Evolutionary conservation across 2,113 vertebrate species (phyloP).

Genomic region (Okapia johnstoni): DNA sequence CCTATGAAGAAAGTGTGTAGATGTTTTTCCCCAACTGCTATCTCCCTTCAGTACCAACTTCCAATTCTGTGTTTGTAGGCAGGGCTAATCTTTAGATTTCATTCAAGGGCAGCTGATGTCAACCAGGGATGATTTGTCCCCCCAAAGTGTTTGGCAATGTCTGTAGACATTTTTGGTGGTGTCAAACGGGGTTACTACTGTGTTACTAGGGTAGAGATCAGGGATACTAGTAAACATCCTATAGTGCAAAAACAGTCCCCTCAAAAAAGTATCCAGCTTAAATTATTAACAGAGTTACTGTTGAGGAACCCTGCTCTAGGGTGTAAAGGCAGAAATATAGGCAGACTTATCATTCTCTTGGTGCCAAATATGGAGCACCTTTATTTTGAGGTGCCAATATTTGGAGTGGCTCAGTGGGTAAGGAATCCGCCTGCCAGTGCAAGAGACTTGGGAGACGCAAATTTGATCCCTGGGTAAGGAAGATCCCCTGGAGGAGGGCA

Average conservation of each 20-base stretch:
- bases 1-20: neutral
- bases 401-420: neutral
- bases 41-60: neutral
- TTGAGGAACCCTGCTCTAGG: neutral
- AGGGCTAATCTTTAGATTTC: neutral
- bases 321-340: neutral
- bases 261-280: neutral
- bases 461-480: neutral
- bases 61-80: neutral
- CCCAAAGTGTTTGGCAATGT: neutral
- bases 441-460: neutral
- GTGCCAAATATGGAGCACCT: neutral
- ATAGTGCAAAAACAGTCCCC: neutral
- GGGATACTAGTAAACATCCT: neutral
- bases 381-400: neutral
- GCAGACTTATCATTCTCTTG: neutral
- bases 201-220: neutral
- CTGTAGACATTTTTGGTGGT: neutral
- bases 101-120: neutral
- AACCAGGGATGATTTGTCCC: neutral
- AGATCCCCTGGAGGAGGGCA: neutral
- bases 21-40: neutral
- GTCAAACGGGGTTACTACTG: neutral
- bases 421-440: neutral
- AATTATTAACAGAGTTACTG: neutral